These are phyloP conservation scores for Slavum lentiscoides DNA, from an alignment of 2,888 invertebrate species.

Conservation along the genomic window DNA sequence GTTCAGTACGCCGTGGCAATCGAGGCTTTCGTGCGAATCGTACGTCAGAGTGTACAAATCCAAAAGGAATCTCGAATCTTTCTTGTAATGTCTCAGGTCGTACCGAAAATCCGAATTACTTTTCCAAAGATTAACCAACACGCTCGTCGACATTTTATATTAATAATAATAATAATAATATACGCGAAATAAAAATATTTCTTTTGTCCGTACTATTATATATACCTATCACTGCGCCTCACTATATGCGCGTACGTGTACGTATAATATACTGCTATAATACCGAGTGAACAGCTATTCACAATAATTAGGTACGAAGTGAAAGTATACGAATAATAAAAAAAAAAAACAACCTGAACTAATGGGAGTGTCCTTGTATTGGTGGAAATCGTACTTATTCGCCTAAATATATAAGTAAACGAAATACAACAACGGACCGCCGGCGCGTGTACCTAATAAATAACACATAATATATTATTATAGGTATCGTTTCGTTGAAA, in stretches of 20 bases:
- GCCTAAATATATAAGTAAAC: too few species aligned
- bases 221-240: too few species aligned
- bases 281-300: too few species aligned
- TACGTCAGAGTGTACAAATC: slow-evolving; percentile 86
- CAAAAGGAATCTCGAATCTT: slow-evolving; percentile 79
- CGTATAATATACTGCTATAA: too few species aligned
- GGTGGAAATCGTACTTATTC: not conserved
- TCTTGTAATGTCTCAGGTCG: slow-evolving; percentile 76
- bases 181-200: too few species aligned
- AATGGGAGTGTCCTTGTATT: slow-evolving; percentile 42
- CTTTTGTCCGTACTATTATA: too few species aligned
- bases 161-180: not conserved
- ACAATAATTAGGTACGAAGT: not conserved
- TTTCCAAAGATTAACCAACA: slow-evolving; percentile 56
- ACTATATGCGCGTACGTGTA: too few species aligned
- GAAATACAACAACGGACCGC: too few species aligned
- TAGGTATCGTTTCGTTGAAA: too few species aligned
- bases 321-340: slow-evolving; percentile 20
- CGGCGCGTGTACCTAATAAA: too few species aligned
- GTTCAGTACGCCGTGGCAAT: slow-evolving; percentile 68
- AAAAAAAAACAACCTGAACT: slow-evolving; percentile 31
- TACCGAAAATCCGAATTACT: slow-evolving; percentile 52
- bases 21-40: slow-evolving; percentile 77
- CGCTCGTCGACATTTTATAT: slow-evolving; percentile 56
- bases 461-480: too few species aligned